Conservation (phyloP, 2,888 invertebrate species). For the Chrysotoxum bicinctum region DNA sequence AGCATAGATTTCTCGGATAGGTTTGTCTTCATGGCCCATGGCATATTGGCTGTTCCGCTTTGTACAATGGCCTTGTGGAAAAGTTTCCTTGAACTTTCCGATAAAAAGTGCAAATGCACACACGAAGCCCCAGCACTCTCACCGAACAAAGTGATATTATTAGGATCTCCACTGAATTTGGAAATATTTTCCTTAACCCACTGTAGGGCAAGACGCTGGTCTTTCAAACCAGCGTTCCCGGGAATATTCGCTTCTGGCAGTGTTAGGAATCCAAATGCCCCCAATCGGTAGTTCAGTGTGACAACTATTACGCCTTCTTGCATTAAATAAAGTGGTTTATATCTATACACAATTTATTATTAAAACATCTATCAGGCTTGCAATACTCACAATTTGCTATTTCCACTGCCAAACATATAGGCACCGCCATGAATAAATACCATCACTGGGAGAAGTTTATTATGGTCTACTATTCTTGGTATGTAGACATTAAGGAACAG, state of each 20-base stretch:
- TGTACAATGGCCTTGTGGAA: slow-evolving; percentile 80
- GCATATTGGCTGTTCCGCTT: slow-evolving; percentile 78
- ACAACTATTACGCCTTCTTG: slow-evolving; percentile 80
- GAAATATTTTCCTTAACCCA: slow-evolving; percentile 81
- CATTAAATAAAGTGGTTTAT: slow-evolving; percentile 78
- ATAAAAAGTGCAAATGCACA: slow-evolving; percentile 78
- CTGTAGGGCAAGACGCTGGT: slow-evolving; percentile 82
- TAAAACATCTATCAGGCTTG: neutral
- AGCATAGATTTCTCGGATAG: slow-evolving; percentile 35
- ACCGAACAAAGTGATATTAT: slow-evolving; percentile 79
- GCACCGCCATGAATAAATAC: slow-evolving; percentile 81
- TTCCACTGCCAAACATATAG: slow-evolving; percentile 78
- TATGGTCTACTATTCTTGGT: slow-evolving; percentile 75
- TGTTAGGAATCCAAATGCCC: slow-evolving; percentile 79
- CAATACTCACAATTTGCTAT: slow-evolving; percentile 77
- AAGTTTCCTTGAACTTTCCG: slow-evolving; percentile 77
- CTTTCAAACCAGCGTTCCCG: slow-evolving; percentile 80
- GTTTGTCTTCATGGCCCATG: slow-evolving; percentile 78
- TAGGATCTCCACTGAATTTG: slow-evolving; percentile 82
- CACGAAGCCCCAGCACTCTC: slow-evolving; percentile 79
- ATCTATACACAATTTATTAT: slow-evolving; percentile 72
- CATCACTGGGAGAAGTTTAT: slow-evolving; percentile 78
- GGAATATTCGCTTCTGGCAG: slow-evolving; percentile 78
- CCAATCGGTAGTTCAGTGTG: slow-evolving; percentile 79
- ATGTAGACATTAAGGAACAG: slow-evolving; percentile 79